Evolutionary conservation across 1,140 invertebrate genomes (phyloP).

Genomic region (Penaeus vannamei): DNA sequence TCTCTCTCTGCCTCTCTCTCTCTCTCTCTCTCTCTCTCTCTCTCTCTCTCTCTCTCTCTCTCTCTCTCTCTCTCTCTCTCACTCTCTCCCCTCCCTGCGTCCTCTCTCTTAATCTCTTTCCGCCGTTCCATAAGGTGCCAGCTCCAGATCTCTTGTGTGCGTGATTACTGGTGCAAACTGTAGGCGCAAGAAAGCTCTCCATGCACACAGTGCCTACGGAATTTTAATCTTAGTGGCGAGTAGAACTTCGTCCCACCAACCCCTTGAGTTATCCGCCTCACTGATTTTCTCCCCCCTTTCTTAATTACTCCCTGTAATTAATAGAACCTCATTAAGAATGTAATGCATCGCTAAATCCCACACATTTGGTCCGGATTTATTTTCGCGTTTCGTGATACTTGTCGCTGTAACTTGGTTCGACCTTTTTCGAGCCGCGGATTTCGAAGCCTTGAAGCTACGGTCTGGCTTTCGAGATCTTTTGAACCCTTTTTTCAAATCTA

Average conservation of each 20-base stretch:
- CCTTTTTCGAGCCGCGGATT: no score
- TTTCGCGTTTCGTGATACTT: conserved; percentile 38
- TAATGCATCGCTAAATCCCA: conserved; percentile 63
- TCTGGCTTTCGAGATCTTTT: neutral
- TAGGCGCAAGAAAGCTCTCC: no score
- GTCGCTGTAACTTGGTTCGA: no score
- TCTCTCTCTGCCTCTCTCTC: neutral
- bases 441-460: neutral
- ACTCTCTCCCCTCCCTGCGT: neutral
- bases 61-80: conserved; percentile 12
- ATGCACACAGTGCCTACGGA: no score
- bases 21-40: neutral
- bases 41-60: neutral
- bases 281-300: conserved; percentile 49
- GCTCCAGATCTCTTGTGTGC: no score
- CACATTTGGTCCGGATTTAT: conserved; percentile 36
- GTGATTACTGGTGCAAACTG: no score
- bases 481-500: neutral
- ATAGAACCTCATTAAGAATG: conserved; percentile 65
- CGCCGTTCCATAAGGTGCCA: neutral
- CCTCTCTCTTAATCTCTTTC: no score
- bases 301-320: conserved; percentile 62
- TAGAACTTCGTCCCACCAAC: neutral
- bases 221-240: no score
- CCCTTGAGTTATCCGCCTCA: conserved; percentile 34